Base-by-base conservation (phyloP, 1,140 invertebrate species). In the Helicoverpa armigera region DNA sequence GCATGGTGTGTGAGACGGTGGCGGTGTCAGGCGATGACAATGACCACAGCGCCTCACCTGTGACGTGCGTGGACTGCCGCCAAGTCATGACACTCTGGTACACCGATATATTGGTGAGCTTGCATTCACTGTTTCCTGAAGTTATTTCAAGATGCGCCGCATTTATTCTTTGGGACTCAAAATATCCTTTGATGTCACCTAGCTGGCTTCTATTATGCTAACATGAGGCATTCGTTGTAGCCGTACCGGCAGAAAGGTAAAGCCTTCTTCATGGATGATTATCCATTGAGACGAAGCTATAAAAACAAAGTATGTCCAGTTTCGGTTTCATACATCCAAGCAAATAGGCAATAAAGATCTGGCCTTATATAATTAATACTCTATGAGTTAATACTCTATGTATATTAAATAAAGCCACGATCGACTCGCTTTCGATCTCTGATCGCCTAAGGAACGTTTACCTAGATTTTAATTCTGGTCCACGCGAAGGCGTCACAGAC, bases 1-100 rank as follows among this genome's bases (percentile, higher is more conserved):
- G 88, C 84, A 90, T 88, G 31, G 48, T 87, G 84, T 88, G 18
- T 87, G 83, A 83, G 84, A 61, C 76, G 51, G 76, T 82, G 81
- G 85, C 83, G 83, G 87, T 92, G 89, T 88, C 88, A 88, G 87
- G 82, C 84, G 82, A 86, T 91, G 90, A 94, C 91, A 93, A 94
- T 93, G 93, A 93, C 87, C 92, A 89, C 86, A 87, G 86, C 82
- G 85, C 83, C 84, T 88, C 88, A 83, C 86, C 83, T 87, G 86
- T 94, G 91, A 93, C 92, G 88, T 86, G 81, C 83, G 90, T 95
- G 94, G 92, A 94, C 84, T 76, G 82, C 86, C 77, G 92, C 92
- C 94, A 94, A 94, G 77, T 86, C 80, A 95, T 95, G 94, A 95
- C 94, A 87, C 91, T 95, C 83, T 95, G 94, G 94, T 95, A 95